These are phyloP conservation scores for Pasiphila rectangulata DNA, from an alignment of 2,888 invertebrate genomes.

Conservation along the genomic window DNA sequence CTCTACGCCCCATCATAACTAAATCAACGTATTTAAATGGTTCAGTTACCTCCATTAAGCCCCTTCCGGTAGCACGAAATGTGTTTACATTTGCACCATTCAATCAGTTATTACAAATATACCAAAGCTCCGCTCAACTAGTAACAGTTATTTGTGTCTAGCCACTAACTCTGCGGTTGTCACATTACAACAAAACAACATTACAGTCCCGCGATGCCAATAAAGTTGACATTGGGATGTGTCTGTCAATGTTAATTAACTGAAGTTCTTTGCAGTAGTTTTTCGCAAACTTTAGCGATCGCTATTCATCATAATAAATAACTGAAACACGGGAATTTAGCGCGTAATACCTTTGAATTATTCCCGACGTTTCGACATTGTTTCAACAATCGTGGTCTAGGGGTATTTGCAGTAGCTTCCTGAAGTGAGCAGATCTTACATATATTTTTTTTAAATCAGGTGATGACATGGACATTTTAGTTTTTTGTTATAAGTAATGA, in stretches of 20 bases:
- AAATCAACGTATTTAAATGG: constrained; percentile 1
- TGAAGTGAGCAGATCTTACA: too few species aligned
- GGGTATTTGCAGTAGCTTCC: too few species aligned
- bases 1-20: neutral
- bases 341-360: too few species aligned
- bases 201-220: neutral
- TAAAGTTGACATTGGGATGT: neutral
- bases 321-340: too few species aligned
- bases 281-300: too few species aligned
- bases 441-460: too few species aligned
- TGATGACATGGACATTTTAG: too few species aligned
- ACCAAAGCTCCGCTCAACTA: neutral
- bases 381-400: too few species aligned
- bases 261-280: too few species aligned
- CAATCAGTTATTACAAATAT: constrained; percentile 24
- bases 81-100: constrained; percentile 30
- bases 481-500: too few species aligned
- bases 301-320: too few species aligned
- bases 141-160: neutral
- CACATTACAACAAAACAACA: neutral
- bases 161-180: neutral
- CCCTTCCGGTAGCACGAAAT: constrained; percentile 26
- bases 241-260: neutral
- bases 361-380: too few species aligned
- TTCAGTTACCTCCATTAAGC: constrained; percentile 26